Conservation (phyloP, 2,797 vertebrate species). For the Margarornis squamiger region DNA sequence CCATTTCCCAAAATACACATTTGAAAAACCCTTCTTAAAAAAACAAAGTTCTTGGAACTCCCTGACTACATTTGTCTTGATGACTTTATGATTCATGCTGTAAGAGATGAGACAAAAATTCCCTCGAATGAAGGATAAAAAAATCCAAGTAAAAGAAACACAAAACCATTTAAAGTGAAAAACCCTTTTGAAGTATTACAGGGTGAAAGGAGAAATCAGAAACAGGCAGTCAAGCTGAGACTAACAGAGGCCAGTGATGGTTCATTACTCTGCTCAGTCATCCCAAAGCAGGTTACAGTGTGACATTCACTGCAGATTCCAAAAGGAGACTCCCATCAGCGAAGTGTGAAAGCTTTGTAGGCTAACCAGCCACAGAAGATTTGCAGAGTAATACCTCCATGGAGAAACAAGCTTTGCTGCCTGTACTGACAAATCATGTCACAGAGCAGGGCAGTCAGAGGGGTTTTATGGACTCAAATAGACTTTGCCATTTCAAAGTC, state of each 20-base stretch:
- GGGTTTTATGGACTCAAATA: background rate
- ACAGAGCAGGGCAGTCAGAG: background rate
- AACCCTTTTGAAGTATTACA: background rate
- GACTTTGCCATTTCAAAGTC: background rate
- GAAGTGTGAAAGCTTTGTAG: background rate
- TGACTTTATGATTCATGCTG: background rate
- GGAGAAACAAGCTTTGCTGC: background rate
- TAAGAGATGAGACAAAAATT: constrained; percentile 1
- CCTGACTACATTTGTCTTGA: background rate
- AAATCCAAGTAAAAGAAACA: background rate
- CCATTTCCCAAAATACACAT: background rate
- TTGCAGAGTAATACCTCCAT: background rate
- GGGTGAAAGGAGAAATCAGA: background rate
- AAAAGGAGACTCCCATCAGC: background rate
- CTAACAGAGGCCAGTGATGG: background rate
- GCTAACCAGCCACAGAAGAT: background rate
- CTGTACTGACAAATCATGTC: fast-evolving
- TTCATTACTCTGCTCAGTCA: background rate
- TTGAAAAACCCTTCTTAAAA: background rate
- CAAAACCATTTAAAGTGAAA: background rate
- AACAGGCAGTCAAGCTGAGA: background rate
- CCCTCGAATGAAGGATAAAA: background rate
- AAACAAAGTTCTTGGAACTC: background rate
- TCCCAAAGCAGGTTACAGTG: background rate
- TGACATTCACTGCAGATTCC: background rate